These are phyloP conservation scores for Vespertilio murinus DNA, from an alignment of 2,797 vertebrate species.

Conservation along the genomic window DNA sequence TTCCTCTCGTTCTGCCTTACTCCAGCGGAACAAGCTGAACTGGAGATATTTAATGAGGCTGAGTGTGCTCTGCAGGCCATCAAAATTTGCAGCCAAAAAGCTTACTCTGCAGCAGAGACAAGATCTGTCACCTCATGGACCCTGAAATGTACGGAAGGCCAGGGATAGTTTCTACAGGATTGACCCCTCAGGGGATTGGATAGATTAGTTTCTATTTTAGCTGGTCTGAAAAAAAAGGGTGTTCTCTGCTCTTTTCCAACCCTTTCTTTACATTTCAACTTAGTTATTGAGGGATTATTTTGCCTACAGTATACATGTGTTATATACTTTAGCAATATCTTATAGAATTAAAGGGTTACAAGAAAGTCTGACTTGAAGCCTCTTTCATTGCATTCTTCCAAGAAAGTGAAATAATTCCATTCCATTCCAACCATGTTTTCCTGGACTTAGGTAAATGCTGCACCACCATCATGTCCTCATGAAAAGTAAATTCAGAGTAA, in stretches of 20 bases:
- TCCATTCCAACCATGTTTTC: neutral
- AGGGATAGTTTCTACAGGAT: constrained; percentile 51
- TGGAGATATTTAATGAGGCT: constrained; percentile 2
- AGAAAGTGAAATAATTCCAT: neutral
- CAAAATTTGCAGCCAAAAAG: constrained; percentile 51
- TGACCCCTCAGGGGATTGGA: constrained; percentile 51
- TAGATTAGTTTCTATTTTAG: constrained; percentile 64
- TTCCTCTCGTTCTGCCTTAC: neutral
- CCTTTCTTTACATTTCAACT: neutral
- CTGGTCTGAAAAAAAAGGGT: neutral
- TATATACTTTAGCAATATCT: neutral
- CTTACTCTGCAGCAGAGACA: constrained; percentile 37
- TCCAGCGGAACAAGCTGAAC: constrained; percentile 17
- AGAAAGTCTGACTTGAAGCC: neutral
- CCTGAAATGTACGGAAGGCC: constrained; percentile 57
- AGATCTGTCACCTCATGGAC: constrained; percentile 50
- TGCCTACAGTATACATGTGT: constrained; percentile 28
- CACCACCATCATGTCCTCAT: neutral
- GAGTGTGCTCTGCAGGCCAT: constrained; percentile 53
- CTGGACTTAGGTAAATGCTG: neutral
- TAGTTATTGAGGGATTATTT: constrained; percentile 32
- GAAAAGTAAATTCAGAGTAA: neutral
- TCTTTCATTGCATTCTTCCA: constrained; percentile 43
- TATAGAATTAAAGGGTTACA: neutral
- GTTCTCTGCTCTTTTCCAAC: constrained; percentile 20